Evolutionary conservation across 2,113 vertebrate genomes (phyloP), one percentile per base, ranked within the genome.

Genomic region (Polyodon spathula): DNA sequence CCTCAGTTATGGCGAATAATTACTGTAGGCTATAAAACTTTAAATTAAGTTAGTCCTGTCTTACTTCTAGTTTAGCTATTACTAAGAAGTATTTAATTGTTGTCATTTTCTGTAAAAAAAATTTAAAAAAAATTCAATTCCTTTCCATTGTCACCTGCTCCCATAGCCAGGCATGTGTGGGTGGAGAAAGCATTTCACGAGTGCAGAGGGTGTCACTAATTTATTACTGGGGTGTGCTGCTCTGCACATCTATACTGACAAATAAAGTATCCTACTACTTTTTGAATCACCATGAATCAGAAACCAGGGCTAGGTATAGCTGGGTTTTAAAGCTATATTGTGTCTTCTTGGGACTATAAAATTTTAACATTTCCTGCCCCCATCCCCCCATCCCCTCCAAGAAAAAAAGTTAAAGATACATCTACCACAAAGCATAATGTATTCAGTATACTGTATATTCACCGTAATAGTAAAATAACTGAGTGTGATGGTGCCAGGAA

Each of bases 231-330:
- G 48, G 15, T 50, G 6, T 3, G 48, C 48, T 3, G 9, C 11
- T 50, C 48, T n/a, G 48, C 48, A 11, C 12, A 50, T 50, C 48
- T 50, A 10, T n/a, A 50, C 5, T 50, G 48, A 50, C 48, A 50
- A 50, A 50, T n/a, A 5, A 50, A 50, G 48, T 50, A 11, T 50
- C 48, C 48, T 50, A 50, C 48, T 50, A 50, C 12, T 50, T 50
- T 50, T 11, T 6, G 15, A n/a, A 5, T 50, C 8, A 50, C 48
- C 12, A 14, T 10, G 48, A 50, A 50, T 14, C 12, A 50, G 6
- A 50, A 50, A 10, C 27, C 15, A 6, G 48, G 12, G 12, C 48
- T 14, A 50, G 12, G 6, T 10, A n/a, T n/a, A n/a, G 9, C 3
- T n/a, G 15, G 14, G 3, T 50, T 10, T 50, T 12, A 50, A 50